These are phyloP conservation scores for Meteorus colon DNA, from an alignment of 2,888 invertebrate species.

Conservation along the genomic window DNA sequence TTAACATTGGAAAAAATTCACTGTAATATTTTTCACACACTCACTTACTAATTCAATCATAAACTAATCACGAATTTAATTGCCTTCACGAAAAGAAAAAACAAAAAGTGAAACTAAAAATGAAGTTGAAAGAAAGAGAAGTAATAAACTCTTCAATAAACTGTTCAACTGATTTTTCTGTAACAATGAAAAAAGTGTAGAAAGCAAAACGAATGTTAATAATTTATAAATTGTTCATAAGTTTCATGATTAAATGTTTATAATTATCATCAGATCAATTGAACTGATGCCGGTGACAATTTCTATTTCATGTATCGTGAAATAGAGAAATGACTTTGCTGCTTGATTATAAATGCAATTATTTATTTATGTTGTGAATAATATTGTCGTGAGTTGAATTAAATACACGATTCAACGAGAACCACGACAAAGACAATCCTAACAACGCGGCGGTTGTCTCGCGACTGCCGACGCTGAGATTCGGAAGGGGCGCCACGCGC, in stretches of 20 bases:
- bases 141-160: background rate
- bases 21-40: background rate
- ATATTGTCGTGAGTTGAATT: background rate
- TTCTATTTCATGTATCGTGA: background rate
- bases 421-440: constrained; percentile 45
- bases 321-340: background rate
- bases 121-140: background rate
- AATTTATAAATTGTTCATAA: constrained; percentile 15
- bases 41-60: background rate
- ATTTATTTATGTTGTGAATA: background rate
- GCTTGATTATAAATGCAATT: background rate
- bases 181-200: background rate
- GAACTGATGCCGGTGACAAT: background rate
- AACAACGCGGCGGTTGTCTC: constrained; percentile 67
- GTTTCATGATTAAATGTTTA: constrained; percentile 6
- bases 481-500: constrained; percentile 68
- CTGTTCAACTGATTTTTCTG: background rate
- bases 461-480: constrained; percentile 68
- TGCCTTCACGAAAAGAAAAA: background rate
- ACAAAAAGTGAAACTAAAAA: background rate
- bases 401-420: constrained; percentile 11
- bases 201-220: background rate
- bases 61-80: background rate
- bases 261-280: background rate
- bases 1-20: background rate